These are phyloP conservation scores for Nothoprocta perdicaria DNA, from an alignment of 2,113 vertebrate genomes.

Conservation along the genomic window DNA sequence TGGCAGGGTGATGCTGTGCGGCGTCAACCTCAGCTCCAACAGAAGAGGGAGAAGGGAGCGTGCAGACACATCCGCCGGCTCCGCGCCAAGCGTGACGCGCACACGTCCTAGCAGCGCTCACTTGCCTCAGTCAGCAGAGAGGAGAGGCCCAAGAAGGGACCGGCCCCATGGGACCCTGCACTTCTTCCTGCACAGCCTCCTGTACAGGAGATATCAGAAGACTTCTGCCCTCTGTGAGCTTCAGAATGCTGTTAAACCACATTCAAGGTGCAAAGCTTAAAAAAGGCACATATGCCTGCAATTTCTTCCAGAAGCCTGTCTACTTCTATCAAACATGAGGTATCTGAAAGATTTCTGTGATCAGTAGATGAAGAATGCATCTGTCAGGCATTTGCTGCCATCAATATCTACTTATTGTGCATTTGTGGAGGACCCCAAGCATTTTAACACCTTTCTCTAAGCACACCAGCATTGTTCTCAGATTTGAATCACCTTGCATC, in stretches of 20 bases:
- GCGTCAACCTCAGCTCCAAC: background rate
- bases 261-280: background rate
- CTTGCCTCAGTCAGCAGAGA: background rate
- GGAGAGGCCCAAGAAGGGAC: background rate
- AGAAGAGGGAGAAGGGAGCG: rapidly evolving
- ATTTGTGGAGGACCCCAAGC: background rate
- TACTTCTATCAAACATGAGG: background rate
- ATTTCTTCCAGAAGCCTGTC: background rate
- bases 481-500: conserved; percentile 19
- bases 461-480: background rate
- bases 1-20: background rate
- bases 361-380: background rate
- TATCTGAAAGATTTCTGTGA: background rate
- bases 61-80: background rate
- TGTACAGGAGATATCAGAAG: background rate
- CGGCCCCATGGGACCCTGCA: background rate
- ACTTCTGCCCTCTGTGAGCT: background rate
- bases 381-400: background rate
- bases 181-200: background rate
- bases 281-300: background rate
- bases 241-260: background rate
- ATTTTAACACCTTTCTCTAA: background rate
- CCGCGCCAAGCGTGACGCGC: background rate
- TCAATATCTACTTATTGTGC: background rate
- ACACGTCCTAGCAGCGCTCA: rapidly evolving